Percentiles rank a stretch among this genome's conserved stretches.
Evolutionary conservation across 2,797 vertebrate species (phyloP).

Genomic region (Cephalopachus bancanus): DNA sequence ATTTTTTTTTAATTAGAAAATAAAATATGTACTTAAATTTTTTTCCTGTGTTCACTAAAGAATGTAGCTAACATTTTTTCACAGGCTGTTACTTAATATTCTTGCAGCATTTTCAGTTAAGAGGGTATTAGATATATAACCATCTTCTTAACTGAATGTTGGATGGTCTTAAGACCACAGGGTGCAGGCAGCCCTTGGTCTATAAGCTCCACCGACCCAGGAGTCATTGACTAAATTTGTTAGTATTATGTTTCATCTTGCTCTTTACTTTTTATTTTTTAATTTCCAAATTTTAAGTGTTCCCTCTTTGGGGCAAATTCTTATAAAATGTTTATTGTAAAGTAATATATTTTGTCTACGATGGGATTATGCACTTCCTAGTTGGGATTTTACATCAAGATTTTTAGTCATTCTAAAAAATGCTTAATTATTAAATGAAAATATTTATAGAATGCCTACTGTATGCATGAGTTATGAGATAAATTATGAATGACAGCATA

Average conservation of each 20-base stretch:
- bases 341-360: constrained; percentile 89
- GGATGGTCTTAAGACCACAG: constrained; percentile 63
- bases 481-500: constrained; percentile 79
- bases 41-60: constrained; percentile 51
- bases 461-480: constrained; percentile 78
- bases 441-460: constrained; percentile 79
- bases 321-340: constrained; percentile 88
- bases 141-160: constrained; percentile 69
- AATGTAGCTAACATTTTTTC: constrained; percentile 57
- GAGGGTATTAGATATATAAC: constrained; percentile 49
- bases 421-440: constrained; percentile 74
- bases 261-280: constrained; percentile 74
- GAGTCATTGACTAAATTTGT: constrained; percentile 52
- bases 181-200: constrained; percentile 82
- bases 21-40: constrained; percentile 77
- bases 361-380: constrained; percentile 83
- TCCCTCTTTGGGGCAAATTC: constrained; percentile 88
- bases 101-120: constrained; percentile 65
- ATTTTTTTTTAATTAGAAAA: constrained; percentile 79
- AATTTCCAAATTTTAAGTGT: constrained; percentile 80
- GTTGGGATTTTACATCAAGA: constrained; percentile 83
- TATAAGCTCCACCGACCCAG: constrained; percentile 66
- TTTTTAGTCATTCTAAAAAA: constrained; percentile 81
- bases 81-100: constrained; percentile 46
- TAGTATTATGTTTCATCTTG: constrained; percentile 66